Evolutionary conservation across 53 echinoderm and acorn worm genomes (phyloP), one percentile per base, ranked within the genome.

Genomic region (Crossaster papposus): DNA sequence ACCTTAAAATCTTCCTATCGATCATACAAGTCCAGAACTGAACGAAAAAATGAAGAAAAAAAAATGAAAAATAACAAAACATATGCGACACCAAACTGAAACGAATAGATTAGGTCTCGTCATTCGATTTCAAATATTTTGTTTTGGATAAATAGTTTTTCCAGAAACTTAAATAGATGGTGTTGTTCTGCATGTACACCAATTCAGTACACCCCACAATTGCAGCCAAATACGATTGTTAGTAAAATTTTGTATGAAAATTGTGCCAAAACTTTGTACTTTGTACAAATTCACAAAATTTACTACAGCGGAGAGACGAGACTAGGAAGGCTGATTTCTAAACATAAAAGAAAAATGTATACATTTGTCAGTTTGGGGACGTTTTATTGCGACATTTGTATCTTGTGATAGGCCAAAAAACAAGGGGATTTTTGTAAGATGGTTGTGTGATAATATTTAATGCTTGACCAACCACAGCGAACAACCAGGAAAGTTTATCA

Each of bases 221-320:
- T 62, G 22, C 62, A 9, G 62, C 24, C 11, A 51, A 36, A 83
- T 38, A 37, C 44, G 24, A 37, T 26, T 70, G 71, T 70, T 83
- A 83, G 83, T 83, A 83, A 83, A 70, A 83, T 38, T 83, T 83
- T 83, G 83, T 68, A 68, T 70, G 83, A 83, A 68, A 83, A 70
- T 83, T 83, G 83, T 83, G 70, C 83, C 70, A 83, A 38, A 38
- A 38, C 7, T 38, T 38, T 70, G 70, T 68, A 83, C 83, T 83
- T 83, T 83, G 83, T 83, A 83, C 83, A 83, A 83, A 68, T 83
- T 83, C 83, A 83, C 83, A 83, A 83, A 83, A 65, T 50, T 83
- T 83, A 83, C 83, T 14, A 36, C 70, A 44, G 70, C 37, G 70
- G 83, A 68, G 23, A 20, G 35, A 50, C 3, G 30, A 30, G 24